Evolutionary conservation across 2,888 invertebrate species (phyloP), one percentile per base, ranked within the genome.

Genomic region (Eupithecia subfuscata): DNA sequence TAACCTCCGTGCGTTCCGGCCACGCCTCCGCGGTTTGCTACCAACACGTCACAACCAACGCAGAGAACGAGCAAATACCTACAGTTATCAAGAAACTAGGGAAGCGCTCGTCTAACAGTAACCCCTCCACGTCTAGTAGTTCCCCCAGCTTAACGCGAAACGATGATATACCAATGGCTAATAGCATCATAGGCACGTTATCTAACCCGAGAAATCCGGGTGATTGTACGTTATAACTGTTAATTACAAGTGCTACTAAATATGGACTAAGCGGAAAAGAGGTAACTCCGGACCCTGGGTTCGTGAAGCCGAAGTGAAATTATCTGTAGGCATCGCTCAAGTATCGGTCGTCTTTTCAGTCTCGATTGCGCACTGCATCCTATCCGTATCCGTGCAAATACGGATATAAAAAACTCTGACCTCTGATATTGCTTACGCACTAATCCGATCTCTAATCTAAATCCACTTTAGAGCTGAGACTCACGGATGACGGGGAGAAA

Each of bases 21-120:
- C 98, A 98, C 91, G 98, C 98, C 0, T 97, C 98, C 68, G 98
- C 98, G 5, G 98, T 98, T 18, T 98, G 98, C 85, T 97, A 97
- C 91, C 96, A 96, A 86, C 97, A 97, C 82, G 96, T 97, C 25
- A 96, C 97, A 86, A 92, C 88, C 16, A 85, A 82, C 79, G 72
- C 80, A 5, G 90, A 88, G 60, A 43, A 75, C 48, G 87, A 87
- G 9, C 84, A 79, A 6, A 63, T 78, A 25, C 88, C 89, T 73
- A 77, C 88, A 22, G 79, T 85, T 68, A 77, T 88, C 48, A 84
- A 82, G 75, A 87, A 87, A 67, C 82, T 85, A 14, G 81, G 82
- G 78, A 87, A 86, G 68, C 84, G 88, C 2, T 56, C 85, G 9
- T 79, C 85, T n/a, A 78, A 40, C 40, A 37, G n/a, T 30, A 34